Conservation (phyloP, 2,888 invertebrate genomes). For the Laothoe populi region DNA sequence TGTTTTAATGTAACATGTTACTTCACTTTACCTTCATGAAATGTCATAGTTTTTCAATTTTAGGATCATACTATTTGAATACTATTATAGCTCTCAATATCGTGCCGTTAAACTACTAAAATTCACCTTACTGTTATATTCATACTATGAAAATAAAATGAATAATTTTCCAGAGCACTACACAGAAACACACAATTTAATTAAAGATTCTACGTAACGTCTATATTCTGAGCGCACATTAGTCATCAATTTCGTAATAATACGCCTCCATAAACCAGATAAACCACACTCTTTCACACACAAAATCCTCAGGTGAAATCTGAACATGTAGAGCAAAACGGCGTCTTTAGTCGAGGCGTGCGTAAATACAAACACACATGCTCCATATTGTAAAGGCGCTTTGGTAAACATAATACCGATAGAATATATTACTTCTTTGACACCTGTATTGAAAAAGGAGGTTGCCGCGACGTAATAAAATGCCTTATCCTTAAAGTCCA, state of each 20-base stretch:
- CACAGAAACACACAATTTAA: not conserved
- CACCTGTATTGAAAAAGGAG: not conserved
- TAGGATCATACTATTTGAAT: too few relatives aligned
- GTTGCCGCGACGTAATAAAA: not conserved
- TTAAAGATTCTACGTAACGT: not conserved
- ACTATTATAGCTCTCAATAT: too few relatives aligned
- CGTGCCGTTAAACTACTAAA: too few relatives aligned
- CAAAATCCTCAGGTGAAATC: constrained; percentile 38
- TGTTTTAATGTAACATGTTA: too few relatives aligned
- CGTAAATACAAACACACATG: constrained; percentile 18
- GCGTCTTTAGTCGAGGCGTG: not conserved
- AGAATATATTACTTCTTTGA: constrained; percentile 31
- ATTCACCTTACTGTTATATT: too few relatives aligned
- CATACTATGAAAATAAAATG: too few relatives aligned
- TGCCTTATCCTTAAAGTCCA: not conserved
- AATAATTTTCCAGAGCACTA: too few relatives aligned
- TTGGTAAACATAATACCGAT: constrained; percentile 38
- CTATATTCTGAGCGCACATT: constrained; percentile 31
- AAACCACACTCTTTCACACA: constrained; percentile 38
- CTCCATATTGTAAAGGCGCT: constrained; percentile 26
- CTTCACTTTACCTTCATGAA: too few relatives aligned
- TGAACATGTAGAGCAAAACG: constrained; percentile 32
- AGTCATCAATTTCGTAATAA: constrained; percentile 41
- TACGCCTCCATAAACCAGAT: constrained; percentile 43
- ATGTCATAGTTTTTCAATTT: too few relatives aligned